These are phyloP conservation scores for Rhynchonycteris naso DNA, from an alignment of 2,797 vertebrate species.

Conservation along the genomic window DNA sequence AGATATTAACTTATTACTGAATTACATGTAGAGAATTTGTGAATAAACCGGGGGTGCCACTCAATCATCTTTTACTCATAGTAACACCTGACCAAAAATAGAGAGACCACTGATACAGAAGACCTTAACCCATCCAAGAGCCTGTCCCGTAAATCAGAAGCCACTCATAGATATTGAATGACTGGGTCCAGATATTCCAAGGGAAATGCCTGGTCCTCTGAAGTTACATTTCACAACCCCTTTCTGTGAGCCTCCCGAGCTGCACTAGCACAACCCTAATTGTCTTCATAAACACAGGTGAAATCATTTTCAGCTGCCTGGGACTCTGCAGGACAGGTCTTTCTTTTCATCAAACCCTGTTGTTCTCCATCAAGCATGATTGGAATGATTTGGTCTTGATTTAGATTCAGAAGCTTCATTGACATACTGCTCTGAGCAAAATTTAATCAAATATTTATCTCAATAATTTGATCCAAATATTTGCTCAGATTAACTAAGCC, in stretches of 20 bases:
- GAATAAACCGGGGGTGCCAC: neutral
- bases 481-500: constrained; percentile 79
- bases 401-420: constrained; percentile 70
- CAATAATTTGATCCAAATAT: constrained; percentile 75
- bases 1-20: neutral
- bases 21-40: neutral
- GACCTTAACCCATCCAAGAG: neutral
- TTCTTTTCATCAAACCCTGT: constrained; percentile 67
- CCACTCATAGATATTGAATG: neutral
- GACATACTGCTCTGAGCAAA: constrained; percentile 72
- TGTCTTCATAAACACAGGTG: constrained; percentile 62
- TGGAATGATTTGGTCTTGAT: constrained; percentile 34
- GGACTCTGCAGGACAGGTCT: constrained; percentile 33
- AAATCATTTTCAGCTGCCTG: constrained; percentile 73
- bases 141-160: neutral
- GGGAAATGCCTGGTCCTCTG: neutral
- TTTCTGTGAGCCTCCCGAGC: neutral
- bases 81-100: neutral
- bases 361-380: constrained; percentile 55
- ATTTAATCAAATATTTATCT: constrained; percentile 71
- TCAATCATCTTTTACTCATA: neutral
- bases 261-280: neutral
- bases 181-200: neutral
- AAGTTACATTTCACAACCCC: neutral
- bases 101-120: neutral